Conservation (phyloP, 2,797 vertebrate species). For the Platyrinchus mystaceus region DNA sequence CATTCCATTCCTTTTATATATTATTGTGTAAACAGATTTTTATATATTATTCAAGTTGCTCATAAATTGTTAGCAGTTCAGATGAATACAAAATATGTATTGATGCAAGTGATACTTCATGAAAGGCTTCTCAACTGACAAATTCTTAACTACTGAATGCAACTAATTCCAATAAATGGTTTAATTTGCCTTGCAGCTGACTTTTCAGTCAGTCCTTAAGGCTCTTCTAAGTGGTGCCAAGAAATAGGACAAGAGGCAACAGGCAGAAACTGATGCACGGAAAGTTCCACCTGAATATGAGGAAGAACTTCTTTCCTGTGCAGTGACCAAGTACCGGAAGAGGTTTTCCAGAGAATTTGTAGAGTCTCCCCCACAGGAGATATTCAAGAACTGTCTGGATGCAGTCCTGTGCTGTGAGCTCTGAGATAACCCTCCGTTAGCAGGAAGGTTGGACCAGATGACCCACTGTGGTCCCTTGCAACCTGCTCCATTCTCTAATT, state of each 20-base stretch:
- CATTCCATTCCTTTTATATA: background rate
- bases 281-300: background rate
- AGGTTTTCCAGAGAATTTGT: background rate
- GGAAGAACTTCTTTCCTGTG: background rate
- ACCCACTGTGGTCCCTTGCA: background rate
- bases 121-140: background rate
- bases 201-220: background rate
- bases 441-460: background rate
- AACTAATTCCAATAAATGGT: background rate
- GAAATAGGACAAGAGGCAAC: background rate
- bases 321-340: background rate
- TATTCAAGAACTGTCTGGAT: background rate
- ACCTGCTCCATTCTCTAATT: background rate
- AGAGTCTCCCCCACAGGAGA: background rate
- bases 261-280: background rate
- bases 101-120: background rate
- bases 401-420: background rate
- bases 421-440: background rate
- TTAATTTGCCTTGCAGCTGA: background rate
- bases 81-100: background rate
- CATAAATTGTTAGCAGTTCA: background rate
- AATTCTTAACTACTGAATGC: background rate
- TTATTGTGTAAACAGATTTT: background rate
- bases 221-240: background rate
- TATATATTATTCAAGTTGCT: background rate